Evolutionary conservation across 2,888 invertebrate genomes (phyloP).

Genomic region (Pollenia griseotomentosa): DNA sequence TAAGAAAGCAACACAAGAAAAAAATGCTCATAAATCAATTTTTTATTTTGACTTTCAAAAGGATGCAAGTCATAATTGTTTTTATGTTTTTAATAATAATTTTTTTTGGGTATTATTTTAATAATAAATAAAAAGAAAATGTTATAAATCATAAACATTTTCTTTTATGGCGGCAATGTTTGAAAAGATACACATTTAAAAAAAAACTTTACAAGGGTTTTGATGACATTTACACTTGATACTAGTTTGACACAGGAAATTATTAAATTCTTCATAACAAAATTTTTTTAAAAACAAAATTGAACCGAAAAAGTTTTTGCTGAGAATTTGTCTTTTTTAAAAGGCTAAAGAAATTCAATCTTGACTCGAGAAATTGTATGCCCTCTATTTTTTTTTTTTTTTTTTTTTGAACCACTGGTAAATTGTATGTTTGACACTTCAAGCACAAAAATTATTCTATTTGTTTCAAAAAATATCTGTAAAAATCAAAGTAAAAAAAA

Average conservation of each 20-base stretch:
- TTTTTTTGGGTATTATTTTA: not conserved
- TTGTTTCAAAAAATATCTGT: too few species aligned
- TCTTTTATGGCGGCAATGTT: conserved; percentile 47
- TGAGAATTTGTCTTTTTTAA: too few species aligned
- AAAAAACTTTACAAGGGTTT: not conserved
- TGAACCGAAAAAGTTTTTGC: too few species aligned
- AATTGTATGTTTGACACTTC: too few species aligned
- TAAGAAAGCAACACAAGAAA: not conserved
- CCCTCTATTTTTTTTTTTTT: too few species aligned
- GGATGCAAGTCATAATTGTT: conserved; percentile 55
- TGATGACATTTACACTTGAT: conserved; percentile 28
- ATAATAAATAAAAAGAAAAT: not conserved
- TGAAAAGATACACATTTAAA: not conserved
- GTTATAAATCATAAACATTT: conserved; percentile 52
- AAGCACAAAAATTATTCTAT: too few species aligned
- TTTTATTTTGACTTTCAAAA: conserved; percentile 29
- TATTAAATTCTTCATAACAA: not conserved
- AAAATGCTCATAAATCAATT: conserved; percentile 52
- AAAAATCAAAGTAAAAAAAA: too few species aligned
- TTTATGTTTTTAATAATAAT: conserved; percentile 24
- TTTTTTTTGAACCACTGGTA: too few species aligned
- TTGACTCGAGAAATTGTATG: too few species aligned
- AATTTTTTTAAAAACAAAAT: not conserved
- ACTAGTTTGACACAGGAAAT: conserved; percentile 21
- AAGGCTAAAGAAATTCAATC: too few species aligned